Percentiles rank a stretch among this genome's conserved stretches.
These are phyloP conservation scores for Pangasius macronema DNA, from an alignment of 2,797 vertebrate species.

Conservation along the genomic window DNA sequence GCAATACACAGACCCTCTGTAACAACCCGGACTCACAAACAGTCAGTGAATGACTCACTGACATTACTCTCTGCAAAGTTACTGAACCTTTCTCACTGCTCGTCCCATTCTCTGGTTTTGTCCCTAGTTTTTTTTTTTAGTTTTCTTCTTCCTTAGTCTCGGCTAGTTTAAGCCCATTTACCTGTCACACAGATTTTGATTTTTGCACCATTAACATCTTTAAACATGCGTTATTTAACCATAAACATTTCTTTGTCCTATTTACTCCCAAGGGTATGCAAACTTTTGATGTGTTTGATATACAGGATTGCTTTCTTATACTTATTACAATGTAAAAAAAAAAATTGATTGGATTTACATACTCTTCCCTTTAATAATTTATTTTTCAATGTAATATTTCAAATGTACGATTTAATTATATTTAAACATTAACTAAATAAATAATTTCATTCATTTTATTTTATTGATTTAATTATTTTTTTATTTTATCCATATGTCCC, in stretches of 20 bases:
- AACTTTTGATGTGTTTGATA: not conserved
- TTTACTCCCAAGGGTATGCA: not conserved
- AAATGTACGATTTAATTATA: not conserved
- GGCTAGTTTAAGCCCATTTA: not conserved
- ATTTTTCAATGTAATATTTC: not conserved
- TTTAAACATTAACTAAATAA: not conserved
- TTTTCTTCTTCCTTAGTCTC: not conserved
- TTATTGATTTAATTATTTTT: not conserved
- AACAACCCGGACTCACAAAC: not conserved
- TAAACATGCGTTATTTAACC: not conserved
- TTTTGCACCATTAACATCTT: not conserved
- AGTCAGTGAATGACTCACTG: not conserved
- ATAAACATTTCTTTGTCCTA: not conserved
- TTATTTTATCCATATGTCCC: not conserved
- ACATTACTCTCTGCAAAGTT: not conserved
- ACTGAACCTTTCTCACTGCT: not conserved
- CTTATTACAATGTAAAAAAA: not conserved
- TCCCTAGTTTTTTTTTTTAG: not conserved
- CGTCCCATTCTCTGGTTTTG: not conserved
- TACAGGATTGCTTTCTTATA: not conserved
- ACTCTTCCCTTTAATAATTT: not conserved
- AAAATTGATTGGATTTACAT: not conserved
- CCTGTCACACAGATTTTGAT: not conserved
- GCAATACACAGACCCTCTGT: not conserved
- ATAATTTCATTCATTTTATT: too few species aligned